Conservation (phyloP, 2,797 vertebrate genomes). For the Rhinichthys osculus region DNA sequence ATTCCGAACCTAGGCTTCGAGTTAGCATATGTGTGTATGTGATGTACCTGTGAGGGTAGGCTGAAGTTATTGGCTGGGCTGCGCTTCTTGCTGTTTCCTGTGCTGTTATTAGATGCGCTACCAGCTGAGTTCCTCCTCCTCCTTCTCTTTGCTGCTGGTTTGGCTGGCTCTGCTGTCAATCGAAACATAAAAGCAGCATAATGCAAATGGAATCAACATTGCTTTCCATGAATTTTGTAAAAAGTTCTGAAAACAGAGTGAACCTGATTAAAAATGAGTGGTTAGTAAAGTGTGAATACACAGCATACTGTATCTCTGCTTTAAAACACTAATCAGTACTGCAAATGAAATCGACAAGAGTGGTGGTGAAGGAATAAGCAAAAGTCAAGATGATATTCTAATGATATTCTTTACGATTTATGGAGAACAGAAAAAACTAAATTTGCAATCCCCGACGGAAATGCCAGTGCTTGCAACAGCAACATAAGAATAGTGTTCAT, state of each 20-base stretch:
- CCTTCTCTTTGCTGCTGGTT: constrained; percentile 94
- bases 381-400: not conserved
- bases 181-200: constrained; percentile 26
- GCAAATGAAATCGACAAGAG: not conserved
- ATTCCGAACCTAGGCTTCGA: not conserved
- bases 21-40: not conserved
- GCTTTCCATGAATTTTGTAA: not conserved
- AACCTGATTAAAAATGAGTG: not conserved
- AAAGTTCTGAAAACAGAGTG: not conserved
- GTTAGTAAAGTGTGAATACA: not conserved
- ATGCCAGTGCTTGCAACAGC: not conserved
- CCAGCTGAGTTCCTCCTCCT: constrained; percentile 99
- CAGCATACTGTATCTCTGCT: constrained; percentile 3
- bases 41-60: constrained; percentile 95
- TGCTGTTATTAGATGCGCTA: constrained; percentile 93
- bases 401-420: not conserved
- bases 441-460: not conserved
- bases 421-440: not conserved
- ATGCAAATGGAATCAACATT: not conserved
- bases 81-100: constrained; percentile 99
- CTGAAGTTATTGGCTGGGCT: constrained; percentile 96
- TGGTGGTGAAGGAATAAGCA: not conserved
- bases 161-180: constrained; percentile 90
- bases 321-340: constrained; percentile 8
- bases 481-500: not conserved